These are phyloP conservation scores for Aeoliscus strigatus DNA, from an alignment of 2,797 vertebrate genomes.

Conservation along the genomic window DNA sequence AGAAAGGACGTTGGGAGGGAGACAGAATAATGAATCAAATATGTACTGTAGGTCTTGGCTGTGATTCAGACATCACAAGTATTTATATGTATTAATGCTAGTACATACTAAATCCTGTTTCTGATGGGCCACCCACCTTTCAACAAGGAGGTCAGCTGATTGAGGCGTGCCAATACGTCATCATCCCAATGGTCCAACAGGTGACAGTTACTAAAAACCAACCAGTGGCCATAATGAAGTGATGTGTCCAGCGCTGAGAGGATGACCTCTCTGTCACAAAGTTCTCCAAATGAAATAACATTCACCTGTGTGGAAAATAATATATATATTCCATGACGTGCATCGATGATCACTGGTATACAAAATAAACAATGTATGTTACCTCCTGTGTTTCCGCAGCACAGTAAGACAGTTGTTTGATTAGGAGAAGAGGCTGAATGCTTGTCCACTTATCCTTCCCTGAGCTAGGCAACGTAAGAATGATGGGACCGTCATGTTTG, in stretches of 20 bases:
- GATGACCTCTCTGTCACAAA: slow-evolving; percentile 47
- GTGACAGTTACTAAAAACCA: slow-evolving; percentile 82
- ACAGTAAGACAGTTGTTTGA: slow-evolving; percentile 62
- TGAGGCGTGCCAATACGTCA: slow-evolving; percentile 56
- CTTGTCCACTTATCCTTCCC: slow-evolving; percentile 34
- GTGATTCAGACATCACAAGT: no score
- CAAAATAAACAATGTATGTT: no score
- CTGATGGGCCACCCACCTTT: slow-evolving; percentile 44
- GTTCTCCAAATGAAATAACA: slow-evolving; percentile 68
- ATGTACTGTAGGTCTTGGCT: no score
- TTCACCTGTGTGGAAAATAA: slow-evolving; percentile 58
- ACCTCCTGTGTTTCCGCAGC: slow-evolving; percentile 55
- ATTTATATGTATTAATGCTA: no score
- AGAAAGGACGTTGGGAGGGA: not conserved
- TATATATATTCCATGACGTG: slow-evolving; percentile 9
- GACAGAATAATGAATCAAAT: not conserved
- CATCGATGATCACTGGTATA: not conserved
- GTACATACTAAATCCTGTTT: no score
- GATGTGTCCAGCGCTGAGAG: slow-evolving; percentile 59
- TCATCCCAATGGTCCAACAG: slow-evolving; percentile 74
- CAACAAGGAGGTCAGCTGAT: slow-evolving; percentile 30
- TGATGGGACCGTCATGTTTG: slow-evolving; percentile 64
- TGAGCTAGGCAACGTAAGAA: slow-evolving; percentile 66
- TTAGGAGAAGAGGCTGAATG: slow-evolving; percentile 69
- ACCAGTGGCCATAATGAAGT: slow-evolving; percentile 74